Base-by-base conservation (phyloP, 2,113 vertebrate genomes). In the Hydropotes inermis region DNA sequence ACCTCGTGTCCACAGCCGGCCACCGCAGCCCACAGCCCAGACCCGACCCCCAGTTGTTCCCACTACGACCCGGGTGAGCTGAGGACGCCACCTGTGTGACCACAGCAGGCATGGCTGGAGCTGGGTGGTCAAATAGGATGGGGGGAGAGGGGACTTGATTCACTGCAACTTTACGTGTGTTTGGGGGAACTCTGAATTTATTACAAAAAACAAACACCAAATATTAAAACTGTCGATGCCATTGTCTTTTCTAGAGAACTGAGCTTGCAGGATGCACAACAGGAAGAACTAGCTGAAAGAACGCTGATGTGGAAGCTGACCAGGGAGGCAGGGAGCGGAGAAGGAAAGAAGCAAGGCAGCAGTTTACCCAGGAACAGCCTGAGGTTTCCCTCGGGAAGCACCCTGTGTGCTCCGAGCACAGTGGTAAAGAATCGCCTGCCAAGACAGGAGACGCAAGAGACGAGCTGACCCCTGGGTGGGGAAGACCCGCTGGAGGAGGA, bases 241-340 rank as follows among this genome's bases (percentile, higher is more conserved):
- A 27, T 4, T 60, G 11, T 10, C 87, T 84, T 89, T n/a, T 58
- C 7, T 27, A 61, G 39, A 58, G 7, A 87, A 39, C 4, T 47
- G 23, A 60, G 60, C 50, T 30, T 61, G 81, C 13, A 82, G n/a
- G 54, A 7, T 17, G 76, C 58, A 81, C 76, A n/a, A 13, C 58
- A 23, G 43, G 60, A 74, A 82, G 28, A 67, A 4, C 39, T 25
- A 19, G 52, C 54, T 36, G 28, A 93, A 91, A 94, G 19, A 17
- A 54, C 16, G 50, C 21, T 19, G 25, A 55, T 6, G 27, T 0
- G 23, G 36, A 50, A 19, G 55, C 3, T 57, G 70, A 11, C n/a
- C 1, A 2, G 6, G 15, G 30, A 91, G 25, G 7, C 43, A 8
- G 28, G 2, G 6, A 21, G 28, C 3, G 1, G 33, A 28, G 57